Base-by-base conservation (phyloP, 2,888 invertebrate species). In the Philaethria dido region DNA sequence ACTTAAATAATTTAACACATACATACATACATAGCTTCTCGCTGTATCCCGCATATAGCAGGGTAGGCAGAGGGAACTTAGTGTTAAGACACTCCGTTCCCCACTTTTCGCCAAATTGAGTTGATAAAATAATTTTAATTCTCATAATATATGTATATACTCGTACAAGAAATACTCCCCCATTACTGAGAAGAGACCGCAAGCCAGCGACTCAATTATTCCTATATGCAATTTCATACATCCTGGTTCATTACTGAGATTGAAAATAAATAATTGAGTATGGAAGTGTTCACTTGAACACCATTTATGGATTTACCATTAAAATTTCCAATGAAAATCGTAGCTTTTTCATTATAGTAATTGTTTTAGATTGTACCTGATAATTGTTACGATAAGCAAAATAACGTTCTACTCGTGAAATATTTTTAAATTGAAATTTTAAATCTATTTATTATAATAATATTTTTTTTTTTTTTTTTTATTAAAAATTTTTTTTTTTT, bases 231-330 rank as follows among this genome's bases (percentile, higher is more conserved):
- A 45, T 45, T 20, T 13, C 20, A 11, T 45, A 9, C 18, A 36
- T 36, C 9, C 36, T 6, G 5, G 22, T 42, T 57, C 39, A 57
- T 57, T 42, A 42, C 39, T 42, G 22, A 42, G 36, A 64, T 64
- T 64, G 45, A 44, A 39, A 16, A 8, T 55, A 20, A 64, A 55
- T 64, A 55, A 55, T 64, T 22, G 45, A 45, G 13, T 45, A 47
- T 13, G 20, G 55, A 57, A 42, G 57, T 57, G 25, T 25, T 57
- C 57, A 42, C 57, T 25, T 57, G 42, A 57, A 57, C 57, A 2
- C 16, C 42, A 16, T 22, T 57, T 20, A n/a, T 57, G 22, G 42
- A n/a, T 9, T n/a, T n/a, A n/a, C 22, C 39, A 57, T 57, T 57
- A 22, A 57, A 25, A n/a, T 57, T 57, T 57, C 42, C 57, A 25